Base-by-base conservation (phyloP, 2,113 vertebrate species). In the Xenopus borealis region DNA sequence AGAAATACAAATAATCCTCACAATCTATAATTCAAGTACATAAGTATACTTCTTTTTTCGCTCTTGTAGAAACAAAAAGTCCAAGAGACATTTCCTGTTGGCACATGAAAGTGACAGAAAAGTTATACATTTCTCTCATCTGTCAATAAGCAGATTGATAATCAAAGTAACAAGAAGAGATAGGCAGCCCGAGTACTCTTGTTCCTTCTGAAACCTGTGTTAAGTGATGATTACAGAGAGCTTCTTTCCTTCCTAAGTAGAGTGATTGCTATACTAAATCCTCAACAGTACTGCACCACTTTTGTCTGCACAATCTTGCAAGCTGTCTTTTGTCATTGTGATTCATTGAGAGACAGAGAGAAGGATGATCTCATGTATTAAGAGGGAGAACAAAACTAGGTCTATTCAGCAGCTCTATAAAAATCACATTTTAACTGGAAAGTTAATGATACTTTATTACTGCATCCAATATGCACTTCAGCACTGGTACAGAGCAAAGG, bases 101-200 rank as follows among this genome's bases (percentile, higher is more conserved):
- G 59, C 30, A 19, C 63, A 63, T 27, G 12, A 6, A 18, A 27
- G 58, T 52, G 58, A 57, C 66, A 76, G 58, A 52, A 63, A 63
- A 75, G 55, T 23, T 62, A 68, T 76, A 59, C 62, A 46, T 47
- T 69, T 52, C 59, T 44, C 40, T 64, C 30, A 8, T 59, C 53
- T 16, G 74, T 70, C 47, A 59, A 76, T 70, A 67, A 57, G 67
- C 55, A 47, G 67, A 76, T 76, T 76, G 67, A 76, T 64, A 76
- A 76, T 69, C 66, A 55, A 62, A 30, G 73, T 69, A 76, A 76
- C 66, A 76, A 70, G 74, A 76, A 64, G n/a, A 70, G 74, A 76
- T 76, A 14, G 19, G 66, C 59, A 46, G 67, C 19, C 66, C 27
- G 67, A 63, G 67, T 10, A 45, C 66, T 64, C 59, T 67, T 64